Evolutionary conservation across 2,888 invertebrate species (phyloP).

Genomic region (Myathropa florea): DNA sequence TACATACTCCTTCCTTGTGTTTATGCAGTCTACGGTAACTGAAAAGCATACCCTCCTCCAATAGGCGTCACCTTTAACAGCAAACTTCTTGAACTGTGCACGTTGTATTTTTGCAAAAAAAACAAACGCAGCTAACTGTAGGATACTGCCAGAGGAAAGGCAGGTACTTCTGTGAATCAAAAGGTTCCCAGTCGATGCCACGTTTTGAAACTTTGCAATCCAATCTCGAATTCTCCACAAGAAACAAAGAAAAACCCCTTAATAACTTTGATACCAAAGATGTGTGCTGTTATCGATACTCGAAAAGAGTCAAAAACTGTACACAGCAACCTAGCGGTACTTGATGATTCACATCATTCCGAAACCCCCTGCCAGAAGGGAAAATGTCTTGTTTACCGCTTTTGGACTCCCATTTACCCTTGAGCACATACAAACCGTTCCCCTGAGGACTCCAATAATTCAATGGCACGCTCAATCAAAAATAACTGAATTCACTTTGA

Average conservation of each 20-base stretch:
- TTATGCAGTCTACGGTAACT: too few species aligned
- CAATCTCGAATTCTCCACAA: too few species aligned
- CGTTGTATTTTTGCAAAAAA: neutral
- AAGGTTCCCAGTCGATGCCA: too few species aligned
- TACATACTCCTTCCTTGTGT: too few species aligned
- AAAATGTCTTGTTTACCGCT: neutral
- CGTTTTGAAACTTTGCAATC: too few species aligned
- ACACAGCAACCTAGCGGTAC: neutral
- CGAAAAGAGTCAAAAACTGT: neutral
- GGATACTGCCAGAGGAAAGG: neutral
- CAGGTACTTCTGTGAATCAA: too few species aligned
- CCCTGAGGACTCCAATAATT: neutral
- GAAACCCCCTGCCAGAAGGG: neutral
- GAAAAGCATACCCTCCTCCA: too few species aligned
- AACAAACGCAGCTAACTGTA: neutral
- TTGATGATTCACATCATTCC: neutral
- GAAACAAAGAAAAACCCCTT: neutral
- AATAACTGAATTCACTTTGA: neutral
- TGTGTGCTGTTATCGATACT: neutral
- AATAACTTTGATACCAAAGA: neutral
- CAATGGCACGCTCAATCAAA: neutral
- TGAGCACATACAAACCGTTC: conserved; percentile 9
- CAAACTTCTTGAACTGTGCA: conserved; percentile 5
- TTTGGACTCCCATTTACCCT: neutral
- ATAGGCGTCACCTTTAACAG: neutral